Evolutionary conservation across 2,888 invertebrate species (phyloP).

Genomic region (Siphlonurus alternatus): DNA sequence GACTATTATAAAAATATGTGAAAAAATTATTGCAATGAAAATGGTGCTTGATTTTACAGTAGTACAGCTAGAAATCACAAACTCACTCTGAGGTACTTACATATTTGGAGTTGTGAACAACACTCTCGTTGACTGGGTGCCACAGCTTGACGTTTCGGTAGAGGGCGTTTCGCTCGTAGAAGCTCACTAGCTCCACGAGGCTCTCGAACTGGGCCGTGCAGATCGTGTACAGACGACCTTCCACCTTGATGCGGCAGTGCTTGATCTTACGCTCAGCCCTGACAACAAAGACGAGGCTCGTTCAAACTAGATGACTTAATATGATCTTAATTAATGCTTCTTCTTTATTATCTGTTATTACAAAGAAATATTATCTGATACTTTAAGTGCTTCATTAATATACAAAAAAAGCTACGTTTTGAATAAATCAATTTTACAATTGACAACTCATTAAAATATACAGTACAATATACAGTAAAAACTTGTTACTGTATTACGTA

Average conservation of each 20-base stretch:
- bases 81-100: neutral
- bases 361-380: too few species aligned
- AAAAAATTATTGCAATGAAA: too few species aligned
- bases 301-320: conserved; percentile 4
- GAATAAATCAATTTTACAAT: too few species aligned
- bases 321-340: conserved; percentile 2
- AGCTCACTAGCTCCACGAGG: conserved; percentile 80
- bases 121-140: conserved; percentile 64
- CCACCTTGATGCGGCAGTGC: conserved; percentile 87
- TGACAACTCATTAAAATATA: too few species aligned
- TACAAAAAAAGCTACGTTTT: too few species aligned
- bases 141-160: conserved; percentile 81
- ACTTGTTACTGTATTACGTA: too few species aligned
- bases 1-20: neutral
- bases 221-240: conserved; percentile 79
- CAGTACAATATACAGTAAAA: too few species aligned
- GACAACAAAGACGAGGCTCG: conserved; percentile 13
- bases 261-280: conserved; percentile 89
- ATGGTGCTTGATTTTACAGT: neutral
- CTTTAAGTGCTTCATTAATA: too few species aligned
- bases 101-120: conserved; percentile 25
- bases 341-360: conserved; percentile 1
- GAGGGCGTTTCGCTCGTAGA: conserved; percentile 79
- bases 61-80: neutral
- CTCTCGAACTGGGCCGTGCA: conserved; percentile 90